Evolutionary conservation across 2,113 vertebrate species (phyloP).

Genomic region (Dolichotis patagonum): DNA sequence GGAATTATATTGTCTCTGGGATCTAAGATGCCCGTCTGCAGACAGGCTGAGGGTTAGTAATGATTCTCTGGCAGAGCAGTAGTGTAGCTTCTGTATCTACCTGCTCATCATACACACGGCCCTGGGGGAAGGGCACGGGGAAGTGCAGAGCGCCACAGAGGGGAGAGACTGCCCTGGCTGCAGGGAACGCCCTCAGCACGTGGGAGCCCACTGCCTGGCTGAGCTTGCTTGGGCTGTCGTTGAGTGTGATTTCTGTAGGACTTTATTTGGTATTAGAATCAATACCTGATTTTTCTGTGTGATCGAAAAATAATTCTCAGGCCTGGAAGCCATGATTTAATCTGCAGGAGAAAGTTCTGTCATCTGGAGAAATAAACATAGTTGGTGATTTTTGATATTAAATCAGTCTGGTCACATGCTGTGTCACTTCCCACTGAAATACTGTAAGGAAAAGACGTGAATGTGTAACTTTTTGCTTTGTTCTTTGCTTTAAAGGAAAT

Average conservation of each 20-base stretch:
- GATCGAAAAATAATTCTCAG: neutral
- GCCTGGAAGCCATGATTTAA: neutral
- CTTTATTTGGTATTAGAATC: neutral
- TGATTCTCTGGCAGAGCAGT: neutral
- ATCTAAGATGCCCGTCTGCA: neutral
- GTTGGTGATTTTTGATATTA: slow-evolving; percentile 17
- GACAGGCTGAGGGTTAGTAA: slow-evolving; percentile 10
- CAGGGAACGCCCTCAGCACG: neutral
- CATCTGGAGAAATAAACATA: neutral
- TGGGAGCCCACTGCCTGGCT: neutral
- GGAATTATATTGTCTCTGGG: slow-evolving; percentile 3
- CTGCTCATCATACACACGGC: neutral
- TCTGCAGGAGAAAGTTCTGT: neutral
- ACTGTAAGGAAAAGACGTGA: neutral
- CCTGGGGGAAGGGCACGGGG: neutral
- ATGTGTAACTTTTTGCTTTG: slow-evolving; percentile 35
- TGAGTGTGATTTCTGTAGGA: neutral
- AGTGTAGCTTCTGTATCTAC: neutral
- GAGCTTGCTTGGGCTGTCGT: neutral
- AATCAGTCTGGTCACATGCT: neutral
- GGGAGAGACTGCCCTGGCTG: neutral
- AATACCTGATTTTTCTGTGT: slow-evolving; percentile 6
- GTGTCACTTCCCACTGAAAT: neutral
- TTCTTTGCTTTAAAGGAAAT: slow-evolving; percentile 88
- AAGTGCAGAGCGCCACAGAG: neutral